Percentiles rank a stretch among this genome's conserved stretches.
phyloP scores from a whole-genome alignment of 2,797 vertebrate genomes.

The Agapornis canus region DNA sequence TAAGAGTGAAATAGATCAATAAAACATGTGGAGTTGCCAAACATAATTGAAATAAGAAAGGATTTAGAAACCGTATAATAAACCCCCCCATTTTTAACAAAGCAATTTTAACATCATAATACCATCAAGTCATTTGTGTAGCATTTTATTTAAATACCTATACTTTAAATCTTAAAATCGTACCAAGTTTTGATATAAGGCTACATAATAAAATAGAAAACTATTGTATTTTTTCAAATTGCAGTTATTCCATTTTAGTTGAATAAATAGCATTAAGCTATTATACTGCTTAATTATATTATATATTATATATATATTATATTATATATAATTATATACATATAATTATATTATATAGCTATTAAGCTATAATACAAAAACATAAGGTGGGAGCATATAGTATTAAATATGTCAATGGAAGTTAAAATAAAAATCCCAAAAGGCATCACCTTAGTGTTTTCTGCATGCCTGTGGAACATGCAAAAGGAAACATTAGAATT shows the following conservation, averaged over 20 bases:
- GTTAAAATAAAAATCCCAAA: neutral
- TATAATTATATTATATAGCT: too few species aligned
- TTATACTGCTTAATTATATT: too few species aligned
- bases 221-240: neutral
- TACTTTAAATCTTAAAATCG: neutral
- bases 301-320: too few species aligned
- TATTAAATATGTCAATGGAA: neutral
- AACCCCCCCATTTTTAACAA: neutral
- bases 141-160: neutral
- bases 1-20: neutral
- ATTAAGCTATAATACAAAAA: too few species aligned
- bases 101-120: neutral
- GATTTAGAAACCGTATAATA: neutral
- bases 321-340: too few species aligned
- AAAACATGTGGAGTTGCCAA: neutral
- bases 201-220: neutral
- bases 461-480: neutral
- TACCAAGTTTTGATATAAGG: neutral
- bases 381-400: accelerated
- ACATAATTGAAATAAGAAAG: neutral
- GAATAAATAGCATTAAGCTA: neutral
- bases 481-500: neutral
- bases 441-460: neutral
- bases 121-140: neutral
- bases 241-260: neutral